Base-by-base conservation (phyloP, 1,140 invertebrate species). In the Caerostris darwini region DNA sequence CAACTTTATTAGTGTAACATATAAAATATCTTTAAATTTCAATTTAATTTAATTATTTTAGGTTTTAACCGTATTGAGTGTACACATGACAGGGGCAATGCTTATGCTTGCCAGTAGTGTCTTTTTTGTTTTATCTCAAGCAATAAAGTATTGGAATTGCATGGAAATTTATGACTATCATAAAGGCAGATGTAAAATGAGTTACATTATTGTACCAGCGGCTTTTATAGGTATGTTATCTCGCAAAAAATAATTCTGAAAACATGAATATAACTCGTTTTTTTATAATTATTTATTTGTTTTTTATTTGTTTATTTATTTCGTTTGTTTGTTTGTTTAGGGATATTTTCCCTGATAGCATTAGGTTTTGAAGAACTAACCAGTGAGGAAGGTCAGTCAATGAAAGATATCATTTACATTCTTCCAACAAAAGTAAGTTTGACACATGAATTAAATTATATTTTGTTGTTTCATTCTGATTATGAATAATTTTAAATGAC, bases 361-460 rank as follows among this genome's bases (percentile, higher is more conserved):
- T n/a, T 93, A 54, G 92, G 64, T 12, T 50, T 88, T n/a, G 92
- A 93, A 69, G 92, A 93, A 64, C n/a, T 93, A n/a, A 14, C 50
- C 19, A 34, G 5, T n/a, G 17, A 50, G 3, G 58, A 93, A 54
- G 92, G 34, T 19, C 56, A 34, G 0, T n/a, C 19, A 17, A 81
- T 77, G 92, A 10, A 59, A 54, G 34, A 93, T 3, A 56, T 77
- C 34, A 14, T 61, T 54, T 93, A 93, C 61, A 0, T 69, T 61
- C 58, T 93, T 12, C 92, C 92, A 54, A 67, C 92, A 54, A 61
- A 88, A 71, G 92, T 93, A 54, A 93, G 67, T 77, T 17, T 17
- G 34, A 34, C 34, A 34, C 34, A 34, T 34, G 34, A 34, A 34
- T 34, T 34, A 34, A 34, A 34, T 34, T 34, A 34, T 34, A 34